Percentiles rank a stretch among this genome's conserved stretches.
Evolutionary conservation across 2,113 vertebrate species (phyloP).

Genomic region (Psammodynastes pulverulentus): DNA sequence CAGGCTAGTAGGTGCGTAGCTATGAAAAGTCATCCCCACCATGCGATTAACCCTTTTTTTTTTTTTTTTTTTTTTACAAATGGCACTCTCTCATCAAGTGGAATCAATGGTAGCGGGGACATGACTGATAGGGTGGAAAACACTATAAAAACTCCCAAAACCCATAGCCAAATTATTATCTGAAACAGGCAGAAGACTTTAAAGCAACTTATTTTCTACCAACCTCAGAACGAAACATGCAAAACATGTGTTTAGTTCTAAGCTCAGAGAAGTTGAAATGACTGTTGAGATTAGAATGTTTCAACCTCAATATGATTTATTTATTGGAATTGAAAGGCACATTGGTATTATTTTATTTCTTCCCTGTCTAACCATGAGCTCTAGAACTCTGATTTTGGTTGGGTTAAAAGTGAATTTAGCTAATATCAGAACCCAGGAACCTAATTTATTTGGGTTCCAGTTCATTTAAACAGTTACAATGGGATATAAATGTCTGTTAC

Average conservation of each 20-base stretch:
- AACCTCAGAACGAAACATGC: not conserved
- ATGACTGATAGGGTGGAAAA: not conserved
- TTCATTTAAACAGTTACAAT: not conserved
- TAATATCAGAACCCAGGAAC: not conserved
- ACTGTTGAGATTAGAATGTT: not conserved
- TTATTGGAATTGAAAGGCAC: not conserved
- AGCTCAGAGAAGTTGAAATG: not conserved
- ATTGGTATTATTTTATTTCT: not conserved
- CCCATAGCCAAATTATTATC: not conserved
- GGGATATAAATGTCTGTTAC: not conserved
- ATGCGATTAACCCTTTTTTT: not conserved
- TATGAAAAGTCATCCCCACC: not conserved
- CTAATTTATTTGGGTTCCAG: not conserved
- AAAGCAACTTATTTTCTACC: not conserved
- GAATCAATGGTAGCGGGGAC: not conserved
- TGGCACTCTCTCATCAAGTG: not conserved
- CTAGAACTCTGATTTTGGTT: not conserved
- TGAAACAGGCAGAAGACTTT: not conserved
- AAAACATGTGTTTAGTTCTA: not conserved
- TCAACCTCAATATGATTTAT: not conserved
- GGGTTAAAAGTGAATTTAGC: not conserved
- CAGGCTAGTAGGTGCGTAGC: not conserved
- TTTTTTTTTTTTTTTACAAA: not conserved
- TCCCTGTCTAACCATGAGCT: not conserved
- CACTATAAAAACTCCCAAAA: not conserved